phyloP scores from a whole-genome alignment of 1,140 invertebrate species.

The Alviniconcha marisindica region DNA sequence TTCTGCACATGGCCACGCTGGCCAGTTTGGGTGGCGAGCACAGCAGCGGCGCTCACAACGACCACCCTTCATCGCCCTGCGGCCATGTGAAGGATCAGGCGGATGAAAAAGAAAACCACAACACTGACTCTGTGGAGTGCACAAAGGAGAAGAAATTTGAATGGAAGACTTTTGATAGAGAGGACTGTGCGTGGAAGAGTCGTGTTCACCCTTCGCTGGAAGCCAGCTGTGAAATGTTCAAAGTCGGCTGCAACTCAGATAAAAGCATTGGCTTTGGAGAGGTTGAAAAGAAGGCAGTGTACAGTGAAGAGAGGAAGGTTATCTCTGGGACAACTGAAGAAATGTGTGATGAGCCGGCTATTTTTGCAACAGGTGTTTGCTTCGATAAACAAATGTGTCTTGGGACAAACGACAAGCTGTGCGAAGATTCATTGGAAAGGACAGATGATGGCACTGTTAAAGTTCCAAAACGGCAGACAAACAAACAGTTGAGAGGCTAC shows the following conservation, averaged over 20 bases:
- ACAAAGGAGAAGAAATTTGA: not conserved
- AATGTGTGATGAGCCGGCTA: too few species aligned
- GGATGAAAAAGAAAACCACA: constrained; percentile 16
- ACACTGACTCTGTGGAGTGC: not conserved
- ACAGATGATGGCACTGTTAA: not conserved
- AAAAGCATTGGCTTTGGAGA: not conserved
- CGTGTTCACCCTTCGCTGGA: too few species aligned
- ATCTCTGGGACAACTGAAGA: too few species aligned
- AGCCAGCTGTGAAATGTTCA: not conserved
- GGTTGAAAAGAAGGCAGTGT: not conserved
- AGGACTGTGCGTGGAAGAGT: not conserved
- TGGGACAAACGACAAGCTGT: too few species aligned
- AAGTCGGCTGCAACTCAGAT: not conserved
- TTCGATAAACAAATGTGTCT: too few species aligned
- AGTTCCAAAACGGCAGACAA: not conserved
- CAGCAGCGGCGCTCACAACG: constrained; percentile 27
- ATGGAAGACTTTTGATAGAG: not conserved
- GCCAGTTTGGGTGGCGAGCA: constrained; percentile 60
- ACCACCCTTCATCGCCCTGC: constrained; percentile 33
- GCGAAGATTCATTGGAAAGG: not conserved
- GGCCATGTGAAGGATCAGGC: constrained; percentile 28
- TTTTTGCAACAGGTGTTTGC: too few species aligned
- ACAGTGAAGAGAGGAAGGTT: too few species aligned
- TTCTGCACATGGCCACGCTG: constrained; percentile 70
- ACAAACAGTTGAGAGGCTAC: not conserved